Conservation (phyloP, 2,888 invertebrate genomes). For the Zaprionus obscuricornis region DNA sequence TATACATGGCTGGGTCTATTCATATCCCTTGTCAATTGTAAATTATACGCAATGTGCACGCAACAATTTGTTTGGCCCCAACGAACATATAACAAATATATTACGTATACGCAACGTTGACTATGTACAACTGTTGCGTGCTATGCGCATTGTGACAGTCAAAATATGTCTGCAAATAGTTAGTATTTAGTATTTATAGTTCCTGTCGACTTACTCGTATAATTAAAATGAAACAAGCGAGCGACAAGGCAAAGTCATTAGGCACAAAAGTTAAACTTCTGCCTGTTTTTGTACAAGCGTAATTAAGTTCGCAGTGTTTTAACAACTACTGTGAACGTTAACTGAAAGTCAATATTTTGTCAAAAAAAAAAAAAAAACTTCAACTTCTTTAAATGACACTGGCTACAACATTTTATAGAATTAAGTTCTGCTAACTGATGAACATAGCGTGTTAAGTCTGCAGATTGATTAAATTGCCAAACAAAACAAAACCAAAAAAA, state of each 20-base stretch:
- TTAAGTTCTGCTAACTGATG: too few species aligned
- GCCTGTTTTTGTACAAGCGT: constrained; percentile 11
- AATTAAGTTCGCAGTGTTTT: constrained; percentile 43
- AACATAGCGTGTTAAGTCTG: too few species aligned
- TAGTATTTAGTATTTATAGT: constrained; percentile 2
- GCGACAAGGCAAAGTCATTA: constrained; percentile 40
- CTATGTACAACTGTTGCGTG: constrained; percentile 41
- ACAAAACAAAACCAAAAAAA: too few species aligned
- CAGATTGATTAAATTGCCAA: too few species aligned
- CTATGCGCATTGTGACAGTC: too few species aligned
- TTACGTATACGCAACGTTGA: constrained; percentile 28
- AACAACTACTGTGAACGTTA: constrained; percentile 40
- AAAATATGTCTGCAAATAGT: not conserved
- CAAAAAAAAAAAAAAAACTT: constrained; percentile 32
- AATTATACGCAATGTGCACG: constrained; percentile 48
- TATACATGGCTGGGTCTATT: too few species aligned
- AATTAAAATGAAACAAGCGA: constrained; percentile 35
- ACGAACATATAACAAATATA: not conserved
- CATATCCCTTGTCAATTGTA: constrained; percentile 39
- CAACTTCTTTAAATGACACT: constrained; percentile 19
- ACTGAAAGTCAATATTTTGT: constrained; percentile 51
- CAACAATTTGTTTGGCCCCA: constrained; percentile 43
- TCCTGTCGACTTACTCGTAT: constrained; percentile 22
- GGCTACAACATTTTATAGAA: too few species aligned
- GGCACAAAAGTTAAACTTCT: constrained; percentile 13